Conservation (phyloP, 2,888 invertebrate genomes). For the Apamea epomidion region DNA sequence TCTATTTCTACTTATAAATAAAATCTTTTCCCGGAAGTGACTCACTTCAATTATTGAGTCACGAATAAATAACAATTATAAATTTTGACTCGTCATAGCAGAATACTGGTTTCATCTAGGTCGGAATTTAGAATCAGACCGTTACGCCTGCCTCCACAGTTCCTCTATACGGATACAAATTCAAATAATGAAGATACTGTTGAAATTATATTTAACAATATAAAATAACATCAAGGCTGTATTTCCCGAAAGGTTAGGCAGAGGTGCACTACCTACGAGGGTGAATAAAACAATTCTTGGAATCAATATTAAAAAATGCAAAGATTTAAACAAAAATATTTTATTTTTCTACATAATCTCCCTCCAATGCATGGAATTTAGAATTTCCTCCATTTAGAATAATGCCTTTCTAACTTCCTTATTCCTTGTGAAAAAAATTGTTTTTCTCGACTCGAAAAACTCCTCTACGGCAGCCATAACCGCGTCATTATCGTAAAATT, state of each 20-base stretch:
- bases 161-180: not conserved
- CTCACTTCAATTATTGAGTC: slow-evolving; percentile 13
- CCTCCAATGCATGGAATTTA: too few relatives aligned
- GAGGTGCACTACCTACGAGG: not conserved
- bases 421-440: too few relatives aligned
- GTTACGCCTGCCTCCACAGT: slow-evolving; percentile 12
- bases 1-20: slow-evolving; percentile 6
- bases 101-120: slow-evolving; percentile 22
- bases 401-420: too few relatives aligned
- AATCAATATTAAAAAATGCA: too few relatives aligned
- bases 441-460: too few relatives aligned
- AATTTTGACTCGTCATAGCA: slow-evolving; percentile 25
- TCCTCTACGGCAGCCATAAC: too few relatives aligned
- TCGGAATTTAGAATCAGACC: slow-evolving; percentile 1
- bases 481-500: too few relatives aligned
- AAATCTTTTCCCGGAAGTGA: slow-evolving; percentile 10
- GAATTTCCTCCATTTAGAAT: too few relatives aligned
- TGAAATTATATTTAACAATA: not conserved
- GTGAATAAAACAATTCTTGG: too few relatives aligned
- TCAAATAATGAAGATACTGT: not conserved
- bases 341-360: too few relatives aligned
- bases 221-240: not conserved
- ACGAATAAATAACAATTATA: not conserved
- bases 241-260: not conserved
- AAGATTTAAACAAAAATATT: too few relatives aligned